Base-by-base conservation (phyloP, 2,113 vertebrate genomes). In the Hemichromis elongatus region DNA sequence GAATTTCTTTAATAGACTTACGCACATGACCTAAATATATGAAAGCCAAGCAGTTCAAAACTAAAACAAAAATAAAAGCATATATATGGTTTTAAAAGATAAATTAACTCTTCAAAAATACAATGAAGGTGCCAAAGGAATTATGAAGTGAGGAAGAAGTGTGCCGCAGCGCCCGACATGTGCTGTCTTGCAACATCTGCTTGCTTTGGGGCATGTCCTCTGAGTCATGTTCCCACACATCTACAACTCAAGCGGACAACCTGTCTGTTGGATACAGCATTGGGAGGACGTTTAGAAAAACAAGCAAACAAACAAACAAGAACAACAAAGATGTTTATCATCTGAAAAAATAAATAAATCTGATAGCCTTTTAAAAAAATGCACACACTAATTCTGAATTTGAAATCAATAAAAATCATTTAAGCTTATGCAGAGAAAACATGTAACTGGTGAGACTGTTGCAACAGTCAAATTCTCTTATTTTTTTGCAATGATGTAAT, bases 161-260 rank as follows among this genome's bases (percentile, higher is more conserved):
- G 68, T 81, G 54, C 21, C 0, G 3, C 61, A 70, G 14, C 13
- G 70, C 73, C 28, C 26, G 13, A 84, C 70, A 33, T 87, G 37
- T 70, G 50, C 59, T 0, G 9, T 54, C 55, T 78, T 54, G 24
- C 86, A 85, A 86, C 2, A 18, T 50, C 59, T 77, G 47, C 42
- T 84, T 82, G 68, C 81, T 77, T 52, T 56, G 45, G 21, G 73
- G 59, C 80, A 87, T 56, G 77, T 87, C 19, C 1, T 35, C 63
- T 81, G 86, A 91, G 82, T 93, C 86, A 91, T 86, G 82, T 30
- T 80, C 18, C 18, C 13, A 59, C 40, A 42, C 52, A 81, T 75
- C 45, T 18, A 52, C 80, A 88, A 77, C 47, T 80, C 50, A 35
- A 78, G 75, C 40, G 26, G 21, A 88, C 84, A 86, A 88, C 66